phyloP scores from a whole-genome alignment of 2,888 invertebrate species.

The Pseudolycoriella hygida region DNA sequence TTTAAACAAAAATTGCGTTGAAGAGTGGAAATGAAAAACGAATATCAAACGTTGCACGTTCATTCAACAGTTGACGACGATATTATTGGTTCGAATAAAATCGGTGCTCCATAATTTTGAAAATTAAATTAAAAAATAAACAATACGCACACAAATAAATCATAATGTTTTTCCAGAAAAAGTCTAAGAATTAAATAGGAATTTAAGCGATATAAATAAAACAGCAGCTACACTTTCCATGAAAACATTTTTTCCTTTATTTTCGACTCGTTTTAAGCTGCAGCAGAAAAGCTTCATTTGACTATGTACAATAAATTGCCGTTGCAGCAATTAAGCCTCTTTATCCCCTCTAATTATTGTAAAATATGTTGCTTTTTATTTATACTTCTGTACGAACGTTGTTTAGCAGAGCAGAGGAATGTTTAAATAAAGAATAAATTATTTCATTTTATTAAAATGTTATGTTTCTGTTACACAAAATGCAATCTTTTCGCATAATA shows the following conservation, averaged over 20 bases:
- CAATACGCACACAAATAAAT: background rate
- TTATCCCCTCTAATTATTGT: background rate
- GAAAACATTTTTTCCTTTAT: background rate
- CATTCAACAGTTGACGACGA: too few species aligned
- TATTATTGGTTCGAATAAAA: too few species aligned
- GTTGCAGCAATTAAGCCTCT: background rate
- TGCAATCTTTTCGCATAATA: too few species aligned
- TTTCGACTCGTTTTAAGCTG: background rate
- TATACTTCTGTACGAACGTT: too few species aligned
- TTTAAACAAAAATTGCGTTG: too few species aligned
- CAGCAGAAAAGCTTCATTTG: background rate
- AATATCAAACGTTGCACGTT: too few species aligned
- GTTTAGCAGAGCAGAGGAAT: too few species aligned
- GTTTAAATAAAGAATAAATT: too few species aligned
- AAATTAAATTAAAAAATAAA: background rate
- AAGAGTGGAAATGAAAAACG: too few species aligned
- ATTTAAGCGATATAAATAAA: slow-evolving; percentile 3
- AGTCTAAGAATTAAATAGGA: background rate
- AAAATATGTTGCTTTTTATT: background rate
- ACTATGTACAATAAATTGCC: background rate
- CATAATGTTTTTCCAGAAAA: background rate
- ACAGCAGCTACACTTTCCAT: background rate
- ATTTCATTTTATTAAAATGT: too few species aligned
- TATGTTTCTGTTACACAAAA: too few species aligned
- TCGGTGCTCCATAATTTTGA: too few species aligned